These are phyloP conservation scores for Pogonognathellus flavescens DNA, from an alignment of 1,140 invertebrate species.

Conservation along the genomic window DNA sequence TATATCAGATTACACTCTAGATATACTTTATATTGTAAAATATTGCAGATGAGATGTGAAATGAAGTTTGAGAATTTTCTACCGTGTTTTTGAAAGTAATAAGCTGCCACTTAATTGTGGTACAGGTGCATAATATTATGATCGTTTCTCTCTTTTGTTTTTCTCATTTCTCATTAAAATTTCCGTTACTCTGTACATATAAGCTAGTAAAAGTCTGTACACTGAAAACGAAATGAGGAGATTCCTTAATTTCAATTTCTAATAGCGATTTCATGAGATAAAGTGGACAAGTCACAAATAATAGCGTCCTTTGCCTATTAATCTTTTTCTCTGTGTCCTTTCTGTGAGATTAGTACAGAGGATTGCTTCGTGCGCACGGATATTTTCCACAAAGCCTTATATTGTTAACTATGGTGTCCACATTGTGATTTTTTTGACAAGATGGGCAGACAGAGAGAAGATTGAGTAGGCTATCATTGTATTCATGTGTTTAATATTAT, in stretches of 20 bases:
- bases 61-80: too few species aligned
- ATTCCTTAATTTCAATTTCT: conserved; percentile 2
- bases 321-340: conserved; percentile 24
- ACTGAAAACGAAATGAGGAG: conserved; percentile 4
- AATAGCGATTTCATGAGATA: conserved; percentile 11
- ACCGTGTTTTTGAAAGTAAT: too few species aligned
- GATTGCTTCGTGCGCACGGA: conserved; percentile 11
- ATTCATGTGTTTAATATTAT: too few species aligned
- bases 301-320: conserved; percentile 35
- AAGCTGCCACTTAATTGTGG: too few species aligned
- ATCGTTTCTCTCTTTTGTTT: not conserved
- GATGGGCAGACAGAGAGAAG: too few species aligned
- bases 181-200: not conserved
- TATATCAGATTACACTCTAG: too few species aligned
- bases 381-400: conserved; percentile 2
- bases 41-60: too few species aligned
- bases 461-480: too few species aligned
- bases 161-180: not conserved
- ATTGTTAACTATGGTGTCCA: not conserved
- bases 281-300: not conserved
- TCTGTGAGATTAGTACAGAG: not conserved
- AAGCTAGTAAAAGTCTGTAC: too few species aligned
- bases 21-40: too few species aligned
- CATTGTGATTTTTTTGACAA: too few species aligned
- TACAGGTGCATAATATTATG: not conserved